Evolutionary conservation across 1,140 invertebrate genomes (phyloP), one percentile per base, ranked within the genome.

Genomic region (Apis dorsata): DNA sequence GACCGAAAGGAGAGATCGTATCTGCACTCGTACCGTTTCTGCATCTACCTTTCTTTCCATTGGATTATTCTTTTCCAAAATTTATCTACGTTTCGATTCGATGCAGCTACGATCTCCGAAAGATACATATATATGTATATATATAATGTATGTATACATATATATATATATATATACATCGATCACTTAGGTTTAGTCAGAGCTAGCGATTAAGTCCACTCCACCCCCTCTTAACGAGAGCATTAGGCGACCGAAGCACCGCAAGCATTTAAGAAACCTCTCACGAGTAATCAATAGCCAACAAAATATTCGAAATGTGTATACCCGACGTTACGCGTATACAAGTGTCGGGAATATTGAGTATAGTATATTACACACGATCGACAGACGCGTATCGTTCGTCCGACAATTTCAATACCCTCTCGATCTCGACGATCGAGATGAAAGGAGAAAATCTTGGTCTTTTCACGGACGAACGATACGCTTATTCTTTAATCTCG

Each of bases 201-300:
- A 91, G 77, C 76, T 91, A 91, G 89, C 74, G 74, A 88, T 79
- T 87, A 90, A 88, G 85, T 84, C 81, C 81, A 89, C 81, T 84
- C 85, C 85, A 83, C 81, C 81, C 88, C 72, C 62, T 88, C 17
- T 88, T 85, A 86, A 44, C 34, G 34, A 86, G 85, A 91, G 84
- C 85, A 92, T 90, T 93, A 93, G 91, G 89, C 88, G 87, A 91
- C 77, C 86, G 88, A 90, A 90, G 91, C 91, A 92, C 88, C 86
- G 86, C 89, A 91, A 89, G 90, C 90, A 92, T 91, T 91, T 90
- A 89, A 85, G 84, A 90, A 88, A 90, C 86, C 89, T 88, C 70
- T 92, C 91, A 92, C 91, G 82, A 91, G 82, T 86, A 86, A 90
- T 88, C 85, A 51, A 89, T 88, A 92, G 85, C 82, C 62, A 73